A percentile compares a stretch with the other conserved stretches of the same genome.
These are phyloP conservation scores for Julus scanicus DNA, from an alignment of 2,888 invertebrate species.

Conservation along the genomic window DNA sequence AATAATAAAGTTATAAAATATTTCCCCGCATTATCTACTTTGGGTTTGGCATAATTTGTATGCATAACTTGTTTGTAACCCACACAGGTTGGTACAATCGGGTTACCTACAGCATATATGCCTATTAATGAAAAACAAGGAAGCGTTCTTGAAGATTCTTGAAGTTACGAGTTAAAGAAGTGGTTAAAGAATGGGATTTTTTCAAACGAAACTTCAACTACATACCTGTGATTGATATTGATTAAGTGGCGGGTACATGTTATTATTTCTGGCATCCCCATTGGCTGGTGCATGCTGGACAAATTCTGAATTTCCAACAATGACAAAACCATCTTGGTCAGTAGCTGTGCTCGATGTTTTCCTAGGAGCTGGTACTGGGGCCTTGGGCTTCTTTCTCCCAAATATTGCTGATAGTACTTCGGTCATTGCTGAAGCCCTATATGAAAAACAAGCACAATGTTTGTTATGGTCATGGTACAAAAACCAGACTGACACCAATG, in stretches of 20 bases:
- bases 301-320: slow-evolving; percentile 46
- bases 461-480: background rate
- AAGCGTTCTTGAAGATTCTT: background rate
- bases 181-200: background rate
- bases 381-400: slow-evolving; percentile 54
- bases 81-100: too few relatives aligned
- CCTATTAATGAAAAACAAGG: too few relatives aligned
- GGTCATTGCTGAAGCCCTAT: slow-evolving; percentile 45
- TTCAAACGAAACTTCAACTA: background rate
- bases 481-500: background rate
- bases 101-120: too few relatives aligned
- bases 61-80: too few relatives aligned
- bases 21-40: too few relatives aligned
- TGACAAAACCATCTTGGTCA: slow-evolving; percentile 45
- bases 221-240: slow-evolving; percentile 41
- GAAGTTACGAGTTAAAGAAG: background rate
- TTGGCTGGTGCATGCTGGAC: background rate
- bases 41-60: too few relatives aligned
- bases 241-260: slow-evolving; percentile 8
- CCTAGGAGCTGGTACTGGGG: slow-evolving; percentile 50
- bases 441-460: background rate
- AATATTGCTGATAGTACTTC: slow-evolving; percentile 52
- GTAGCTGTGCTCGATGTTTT: background rate
- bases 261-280: slow-evolving; percentile 35
- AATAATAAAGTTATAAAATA: too few relatives aligned